Conservation (phyloP, 2,797 vertebrate genomes). For the Ptychobarbus kaznakovi region DNA sequence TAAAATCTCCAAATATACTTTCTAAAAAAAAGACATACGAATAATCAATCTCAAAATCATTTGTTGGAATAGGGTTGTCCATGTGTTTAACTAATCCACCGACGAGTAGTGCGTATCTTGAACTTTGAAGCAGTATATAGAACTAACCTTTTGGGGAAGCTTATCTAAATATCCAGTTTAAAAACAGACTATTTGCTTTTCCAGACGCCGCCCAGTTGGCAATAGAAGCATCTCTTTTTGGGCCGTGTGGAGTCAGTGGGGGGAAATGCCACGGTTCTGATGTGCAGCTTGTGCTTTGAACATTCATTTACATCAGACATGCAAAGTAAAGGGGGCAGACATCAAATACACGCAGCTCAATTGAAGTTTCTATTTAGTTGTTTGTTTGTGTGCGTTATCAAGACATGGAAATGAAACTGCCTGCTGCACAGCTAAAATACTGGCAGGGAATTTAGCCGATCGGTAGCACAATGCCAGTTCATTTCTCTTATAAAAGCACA, state of each 20-base stretch:
- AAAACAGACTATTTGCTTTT: conserved; percentile 36
- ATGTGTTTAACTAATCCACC: neutral
- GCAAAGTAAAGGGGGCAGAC: conserved; percentile 38
- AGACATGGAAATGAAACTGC: conserved; percentile 39
- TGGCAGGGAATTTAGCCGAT: neutral
- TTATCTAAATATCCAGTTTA: conserved; percentile 48
- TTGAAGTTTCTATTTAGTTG: conserved; percentile 44
- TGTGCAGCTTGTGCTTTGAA: conserved; percentile 48
- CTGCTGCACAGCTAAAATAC: conserved; percentile 20
- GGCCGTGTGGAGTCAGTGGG: conserved; percentile 36
- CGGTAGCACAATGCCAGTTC: conserved; percentile 1
- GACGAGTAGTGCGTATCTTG: conserved; percentile 43
- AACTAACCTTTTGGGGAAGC: conserved; percentile 43
- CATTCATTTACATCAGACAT: conserved; percentile 53
- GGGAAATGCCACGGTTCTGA: conserved; percentile 46
- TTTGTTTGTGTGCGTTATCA: conserved; percentile 27
- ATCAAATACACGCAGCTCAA: conserved; percentile 55
- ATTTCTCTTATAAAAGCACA: conserved; percentile 27
- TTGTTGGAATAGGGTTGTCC: neutral
- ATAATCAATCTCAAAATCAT: neutral
- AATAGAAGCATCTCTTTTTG: conserved; percentile 30
- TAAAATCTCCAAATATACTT: neutral
- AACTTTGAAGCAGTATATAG: conserved; percentile 47
- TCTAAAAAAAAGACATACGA: neutral
- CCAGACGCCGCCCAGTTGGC: conserved; percentile 10